Evolutionary conservation across 2,888 invertebrate genomes (phyloP), one percentile per base, ranked within the genome.

Genomic region (Temnothorax ravouxi): DNA sequence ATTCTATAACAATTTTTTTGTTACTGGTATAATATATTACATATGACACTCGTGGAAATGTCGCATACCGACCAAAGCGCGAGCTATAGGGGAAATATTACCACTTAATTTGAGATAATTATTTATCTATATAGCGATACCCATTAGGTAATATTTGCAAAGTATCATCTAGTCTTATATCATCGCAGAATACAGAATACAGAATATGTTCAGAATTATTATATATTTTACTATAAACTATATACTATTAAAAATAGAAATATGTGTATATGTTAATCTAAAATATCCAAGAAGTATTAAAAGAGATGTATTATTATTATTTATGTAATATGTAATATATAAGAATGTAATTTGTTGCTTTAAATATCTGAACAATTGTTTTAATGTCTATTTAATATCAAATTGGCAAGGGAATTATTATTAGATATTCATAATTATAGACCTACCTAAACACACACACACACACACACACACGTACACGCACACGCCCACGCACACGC

Each of bases 1-100:
- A 56, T 62, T 34, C 50, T 50, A 74, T 59, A 29, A 82, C 44
- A 15, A 77, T 11, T 67, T 77, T n/a, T 67, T 77, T 29, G 29
- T 21, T n/a, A 4, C 4, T 25, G n/a, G 9, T 29, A 29, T 29
- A 29, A 29, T 29, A 29, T 29, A 29, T 29, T 3, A 29, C 29
- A 44, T 44, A 64, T 5, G 13, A 38, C 50, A 38, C 54, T 21
- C 13, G n/a, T 77, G 9, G 13, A n/a, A 77, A n/a, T n/a, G n/a
- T n/a, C n/a, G n/a, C n/a, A n/a, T n/a, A n/a, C n/a, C n/a, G n/a
- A n/a, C n/a, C n/a, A n/a, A n/a, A n/a, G n/a, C n/a, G n/a, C n/a
- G n/a, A n/a, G n/a, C n/a, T n/a, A n/a, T n/a, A n/a, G 25, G n/a
- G 3, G 25, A 41, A 18, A 47, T 54, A 25, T 52, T 50, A 38